Conservation (phyloP, 2,888 invertebrate species). For the Imbricaverruca yamaguchii region DNA sequence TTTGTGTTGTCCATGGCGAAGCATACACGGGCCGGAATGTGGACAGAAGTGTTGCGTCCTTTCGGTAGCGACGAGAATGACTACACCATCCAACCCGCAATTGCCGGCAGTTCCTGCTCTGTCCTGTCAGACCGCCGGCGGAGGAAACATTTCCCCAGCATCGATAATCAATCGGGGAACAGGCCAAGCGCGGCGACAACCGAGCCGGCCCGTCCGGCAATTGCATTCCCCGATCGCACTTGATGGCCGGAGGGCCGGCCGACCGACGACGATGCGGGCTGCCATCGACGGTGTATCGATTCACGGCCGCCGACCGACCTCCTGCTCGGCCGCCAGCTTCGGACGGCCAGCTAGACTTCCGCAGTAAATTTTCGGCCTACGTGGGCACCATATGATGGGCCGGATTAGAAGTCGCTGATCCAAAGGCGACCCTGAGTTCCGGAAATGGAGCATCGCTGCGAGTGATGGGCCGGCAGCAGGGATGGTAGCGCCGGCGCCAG, state of each 20-base stretch:
- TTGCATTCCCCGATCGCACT: constrained; percentile 11
- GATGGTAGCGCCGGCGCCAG: too few relatives aligned
- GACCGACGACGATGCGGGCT: not conserved
- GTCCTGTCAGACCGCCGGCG: not conserved
- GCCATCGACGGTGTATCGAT: not conserved
- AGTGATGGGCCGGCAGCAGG: too few relatives aligned
- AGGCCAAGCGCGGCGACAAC: not conserved
- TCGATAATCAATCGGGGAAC: not conserved
- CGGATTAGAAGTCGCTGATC: not conserved
- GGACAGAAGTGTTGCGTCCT: too few relatives aligned
- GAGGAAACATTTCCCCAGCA: not conserved
- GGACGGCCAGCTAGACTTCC: not conserved
- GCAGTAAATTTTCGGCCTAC: constrained; percentile 13
- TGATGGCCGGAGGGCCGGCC: not conserved
- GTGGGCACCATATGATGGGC: constrained; percentile 7
- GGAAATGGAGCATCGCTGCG: not conserved
- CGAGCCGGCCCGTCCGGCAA: not conserved
- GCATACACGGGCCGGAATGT: too few relatives aligned
- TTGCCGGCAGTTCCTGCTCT: not conserved
- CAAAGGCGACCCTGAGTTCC: not conserved
- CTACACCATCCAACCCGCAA: not conserved
- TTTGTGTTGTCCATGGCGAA: too few relatives aligned
- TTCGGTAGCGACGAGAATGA: too few relatives aligned
- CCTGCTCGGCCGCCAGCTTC: not conserved
- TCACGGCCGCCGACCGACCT: not conserved